Evolutionary conservation across 1,140 invertebrate genomes (phyloP).

Genomic region (Nephila pilipes): DNA sequence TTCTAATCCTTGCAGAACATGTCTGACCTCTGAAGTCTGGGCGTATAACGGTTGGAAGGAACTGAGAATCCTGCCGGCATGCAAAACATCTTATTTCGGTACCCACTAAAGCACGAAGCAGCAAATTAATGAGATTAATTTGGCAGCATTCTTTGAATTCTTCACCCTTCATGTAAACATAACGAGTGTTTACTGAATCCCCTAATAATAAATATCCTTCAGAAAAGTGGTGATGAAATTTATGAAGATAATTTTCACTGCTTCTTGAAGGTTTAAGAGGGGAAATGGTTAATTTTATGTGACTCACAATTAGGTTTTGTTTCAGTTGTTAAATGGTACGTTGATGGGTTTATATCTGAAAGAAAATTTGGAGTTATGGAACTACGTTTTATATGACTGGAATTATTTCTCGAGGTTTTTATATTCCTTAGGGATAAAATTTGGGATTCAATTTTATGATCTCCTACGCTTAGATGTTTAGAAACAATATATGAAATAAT

Average conservation of each 20-base stretch:
- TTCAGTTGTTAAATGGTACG: neutral
- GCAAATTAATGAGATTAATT: slow-evolving; percentile 52
- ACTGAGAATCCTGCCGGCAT: neutral
- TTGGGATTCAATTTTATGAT: no score
- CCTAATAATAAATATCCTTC: slow-evolving; percentile 17
- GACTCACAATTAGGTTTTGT: neutral
- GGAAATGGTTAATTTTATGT: neutral
- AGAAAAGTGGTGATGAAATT: neutral
- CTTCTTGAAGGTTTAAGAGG: neutral
- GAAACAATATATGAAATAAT: no score
- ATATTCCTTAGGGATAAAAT: no score
- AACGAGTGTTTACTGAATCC: slow-evolving; percentile 37
- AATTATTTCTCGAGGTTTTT: no score
- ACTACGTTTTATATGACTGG: no score
- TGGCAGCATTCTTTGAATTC: slow-evolving; percentile 48
- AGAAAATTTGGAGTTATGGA: neutral
- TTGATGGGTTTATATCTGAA: neutral
- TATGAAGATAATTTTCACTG: neutral
- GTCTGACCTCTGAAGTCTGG: slow-evolving; percentile 35
- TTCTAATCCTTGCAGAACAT: slow-evolving; percentile 6
- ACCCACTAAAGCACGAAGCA: slow-evolving; percentile 35
- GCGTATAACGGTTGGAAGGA: slow-evolving; percentile 17
- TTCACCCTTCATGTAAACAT: neutral
- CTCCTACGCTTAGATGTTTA: no score
- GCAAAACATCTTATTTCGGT: slow-evolving; percentile 3